Conservation (phyloP, 1,140 invertebrate genomes). For the Aphelinus atriplicis region DNA sequence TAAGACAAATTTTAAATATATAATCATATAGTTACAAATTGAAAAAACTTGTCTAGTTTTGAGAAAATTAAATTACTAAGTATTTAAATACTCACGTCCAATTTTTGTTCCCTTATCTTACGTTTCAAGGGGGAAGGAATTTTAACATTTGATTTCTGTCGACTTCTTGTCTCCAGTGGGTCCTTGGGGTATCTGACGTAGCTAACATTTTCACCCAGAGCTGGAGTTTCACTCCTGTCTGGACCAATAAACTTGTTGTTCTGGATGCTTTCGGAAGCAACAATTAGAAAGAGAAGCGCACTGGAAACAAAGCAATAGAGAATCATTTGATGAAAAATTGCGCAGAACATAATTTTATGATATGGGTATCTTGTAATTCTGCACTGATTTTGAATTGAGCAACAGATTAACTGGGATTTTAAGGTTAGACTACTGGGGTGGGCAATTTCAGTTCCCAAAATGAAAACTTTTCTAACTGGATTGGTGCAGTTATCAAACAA, state of each 20-base stretch:
- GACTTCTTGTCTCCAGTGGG: not conserved
- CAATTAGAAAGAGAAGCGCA: conserved; percentile 57
- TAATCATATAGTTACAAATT: not conserved
- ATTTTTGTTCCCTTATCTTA: conserved; percentile 8
- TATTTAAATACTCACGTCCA: conserved; percentile 27
- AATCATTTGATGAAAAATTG: not conserved
- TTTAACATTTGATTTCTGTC: conserved; percentile 7
- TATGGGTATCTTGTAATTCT: no score
- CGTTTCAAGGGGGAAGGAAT: conserved; percentile 19
- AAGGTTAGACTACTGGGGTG: no score
- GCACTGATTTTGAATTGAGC: no score
- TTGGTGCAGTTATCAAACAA: no score
- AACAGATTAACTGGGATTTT: no score
- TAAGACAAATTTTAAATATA: conserved; percentile 9
- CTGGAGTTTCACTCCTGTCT: conserved; percentile 28
- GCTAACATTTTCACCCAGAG: conserved; percentile 38
- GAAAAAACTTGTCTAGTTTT: not conserved
- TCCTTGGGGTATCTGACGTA: conserved; percentile 24
- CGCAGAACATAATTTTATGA: no score
- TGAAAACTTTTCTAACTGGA: no score
- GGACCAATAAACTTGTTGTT: conserved; percentile 35
- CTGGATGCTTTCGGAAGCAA: conserved; percentile 52
- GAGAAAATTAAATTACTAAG: not conserved
- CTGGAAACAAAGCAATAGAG: conserved; percentile 47
- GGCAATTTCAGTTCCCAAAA: no score